Percentiles rank a stretch among this genome's conserved stretches.
phyloP scores from a whole-genome alignment of 2,888 invertebrate genomes.

The Torymus aiolomorphi region DNA sequence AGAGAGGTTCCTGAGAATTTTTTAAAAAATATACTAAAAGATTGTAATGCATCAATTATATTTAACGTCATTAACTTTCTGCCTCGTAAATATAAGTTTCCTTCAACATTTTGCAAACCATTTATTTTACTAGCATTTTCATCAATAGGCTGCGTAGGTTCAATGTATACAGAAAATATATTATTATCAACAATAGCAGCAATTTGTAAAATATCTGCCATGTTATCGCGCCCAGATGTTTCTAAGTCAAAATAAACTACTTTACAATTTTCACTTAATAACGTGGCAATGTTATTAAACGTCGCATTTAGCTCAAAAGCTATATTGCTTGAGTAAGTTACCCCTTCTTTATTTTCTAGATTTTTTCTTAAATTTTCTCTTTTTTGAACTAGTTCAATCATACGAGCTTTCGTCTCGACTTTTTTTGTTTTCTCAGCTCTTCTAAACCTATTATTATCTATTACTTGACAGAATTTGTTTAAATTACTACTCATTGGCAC shows the following conservation, averaged over 20 bases:
- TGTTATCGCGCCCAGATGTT: neutral
- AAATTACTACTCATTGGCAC: constrained; percentile 18
- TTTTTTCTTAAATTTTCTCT: neutral
- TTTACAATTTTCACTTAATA: neutral
- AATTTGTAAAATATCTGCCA: constrained; percentile 7
- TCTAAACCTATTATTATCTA: constrained; percentile 11
- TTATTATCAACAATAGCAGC: neutral
- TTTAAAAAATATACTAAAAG: too few relatives aligned
- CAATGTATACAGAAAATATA: constrained; percentile 8
- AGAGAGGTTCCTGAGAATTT: too few relatives aligned
- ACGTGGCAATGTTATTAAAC: too few relatives aligned
- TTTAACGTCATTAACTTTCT: too few relatives aligned
- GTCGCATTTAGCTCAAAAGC: neutral
- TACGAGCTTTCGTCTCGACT: neutral
- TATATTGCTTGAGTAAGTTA: neutral
- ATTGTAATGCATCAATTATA: too few relatives aligned
- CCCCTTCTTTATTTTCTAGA: neutral
- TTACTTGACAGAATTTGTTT: constrained; percentile 15
- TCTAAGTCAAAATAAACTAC: neutral
- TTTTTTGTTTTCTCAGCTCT: constrained; percentile 34
- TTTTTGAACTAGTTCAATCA: neutral
- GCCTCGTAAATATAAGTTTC: too few relatives aligned
- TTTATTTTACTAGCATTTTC: too few relatives aligned
- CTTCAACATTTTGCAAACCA: too few relatives aligned
- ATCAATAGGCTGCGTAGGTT: too few relatives aligned